Evolutionary conservation across 2,888 invertebrate species (phyloP).

Genomic region (Galeruca laticollis): DNA sequence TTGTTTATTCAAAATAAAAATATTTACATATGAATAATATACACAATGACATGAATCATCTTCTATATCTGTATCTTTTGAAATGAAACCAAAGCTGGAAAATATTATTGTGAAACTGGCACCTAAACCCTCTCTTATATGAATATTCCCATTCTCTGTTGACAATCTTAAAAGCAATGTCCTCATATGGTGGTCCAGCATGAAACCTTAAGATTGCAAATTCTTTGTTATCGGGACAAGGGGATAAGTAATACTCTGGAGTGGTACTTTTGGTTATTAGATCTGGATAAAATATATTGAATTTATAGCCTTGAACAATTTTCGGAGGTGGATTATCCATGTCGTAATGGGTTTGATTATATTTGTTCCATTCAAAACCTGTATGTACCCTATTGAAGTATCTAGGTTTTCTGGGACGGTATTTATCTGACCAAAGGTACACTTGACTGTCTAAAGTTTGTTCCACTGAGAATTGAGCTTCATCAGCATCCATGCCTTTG

Average conservation of each 20-base stretch:
- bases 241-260: slow-evolving; percentile 93
- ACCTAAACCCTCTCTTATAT: slow-evolving; percentile 96
- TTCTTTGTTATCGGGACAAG: slow-evolving; percentile 91
- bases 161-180: slow-evolving; percentile 98
- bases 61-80: slow-evolving; percentile 95
- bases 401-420: slow-evolving; percentile 95
- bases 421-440: slow-evolving; percentile 97
- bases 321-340: slow-evolving; percentile 99
- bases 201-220: slow-evolving; percentile 95
- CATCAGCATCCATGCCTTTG: slow-evolving; percentile 87
- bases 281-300: slow-evolving; percentile 99
- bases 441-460: slow-evolving; percentile 86
- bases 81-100: slow-evolving; percentile 99
- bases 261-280: slow-evolving; percentile 93
- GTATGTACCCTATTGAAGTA: slow-evolving; percentile 97
- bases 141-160: slow-evolving; percentile 99
- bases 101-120: slow-evolving; percentile 99
- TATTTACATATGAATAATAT: neutral
- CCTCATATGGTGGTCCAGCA: slow-evolving; percentile 99
- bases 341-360: slow-evolving; percentile 99
- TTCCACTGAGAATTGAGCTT: slow-evolving; percentile 93
- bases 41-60: slow-evolving; percentile 65
- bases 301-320: slow-evolving; percentile 99
- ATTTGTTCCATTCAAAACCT: slow-evolving; percentile 99
- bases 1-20: neutral